phyloP scores from a whole-genome alignment of 2,888 invertebrate species.

The Hedychridium roseum region DNA sequence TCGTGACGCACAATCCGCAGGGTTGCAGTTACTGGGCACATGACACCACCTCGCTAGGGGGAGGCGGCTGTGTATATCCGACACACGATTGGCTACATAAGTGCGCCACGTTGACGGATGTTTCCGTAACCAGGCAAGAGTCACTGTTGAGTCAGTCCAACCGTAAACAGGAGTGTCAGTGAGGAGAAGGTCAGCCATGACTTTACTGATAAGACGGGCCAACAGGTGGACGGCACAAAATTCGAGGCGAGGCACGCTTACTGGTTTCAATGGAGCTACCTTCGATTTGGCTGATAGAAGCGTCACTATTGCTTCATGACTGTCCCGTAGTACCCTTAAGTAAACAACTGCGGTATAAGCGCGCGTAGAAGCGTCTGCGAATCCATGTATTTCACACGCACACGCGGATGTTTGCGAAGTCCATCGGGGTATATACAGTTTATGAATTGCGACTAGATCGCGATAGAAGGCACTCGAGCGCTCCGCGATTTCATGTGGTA shows the following conservation, averaged over 20 bases:
- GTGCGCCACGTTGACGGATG: conserved; percentile 4
- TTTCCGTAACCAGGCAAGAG: conserved; percentile 15
- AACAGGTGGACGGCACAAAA: conserved; percentile 10
- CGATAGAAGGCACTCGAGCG: too few species aligned
- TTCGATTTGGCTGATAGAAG: conserved; percentile 8
- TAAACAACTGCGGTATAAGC: conserved; percentile 1
- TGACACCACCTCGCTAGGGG: conserved; percentile 6
- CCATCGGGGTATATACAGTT: background rate
- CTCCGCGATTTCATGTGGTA: background rate
- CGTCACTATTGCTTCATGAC: background rate
- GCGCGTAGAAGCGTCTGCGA: background rate
- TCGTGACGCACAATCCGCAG: conserved; percentile 15
- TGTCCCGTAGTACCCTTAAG: background rate
- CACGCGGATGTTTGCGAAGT: background rate
- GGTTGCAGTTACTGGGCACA: conserved; percentile 5
- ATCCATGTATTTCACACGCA: conserved; percentile 1
- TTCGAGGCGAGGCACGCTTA: conserved; percentile 11
- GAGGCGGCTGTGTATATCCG: conserved; percentile 4
- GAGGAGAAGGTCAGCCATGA: background rate
- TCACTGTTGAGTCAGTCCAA: conserved; percentile 20
- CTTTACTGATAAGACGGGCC: conserved; percentile 4
- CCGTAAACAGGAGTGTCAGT: background rate
- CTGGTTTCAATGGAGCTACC: conserved; percentile 8
- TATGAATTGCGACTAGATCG: background rate
- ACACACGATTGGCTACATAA: conserved; percentile 18